A percentile compares a stretch with the other conserved stretches of the same genome.
phyloP scores from a whole-genome alignment of 2,888 invertebrate species.

The Brenthis ino region DNA sequence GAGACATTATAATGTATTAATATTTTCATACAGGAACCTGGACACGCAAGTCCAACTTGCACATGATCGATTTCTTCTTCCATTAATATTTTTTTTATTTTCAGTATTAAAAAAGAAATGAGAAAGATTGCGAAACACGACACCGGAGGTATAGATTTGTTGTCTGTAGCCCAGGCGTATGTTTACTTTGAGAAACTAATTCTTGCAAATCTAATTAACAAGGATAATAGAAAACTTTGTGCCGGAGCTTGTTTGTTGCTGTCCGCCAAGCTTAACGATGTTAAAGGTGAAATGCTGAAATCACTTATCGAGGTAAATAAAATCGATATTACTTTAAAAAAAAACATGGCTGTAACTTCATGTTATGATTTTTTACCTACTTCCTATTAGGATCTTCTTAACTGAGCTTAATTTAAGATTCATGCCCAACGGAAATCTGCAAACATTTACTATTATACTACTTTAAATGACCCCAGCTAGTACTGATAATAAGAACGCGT shows the following conservation, averaged over 20 bases:
- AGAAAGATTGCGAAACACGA: slow-evolving; percentile 94
- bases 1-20: too few relatives aligned
- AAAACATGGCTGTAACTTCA: background rate
- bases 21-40: too few relatives aligned
- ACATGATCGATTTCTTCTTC: too few relatives aligned
- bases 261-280: slow-evolving; percentile 98
- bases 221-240: slow-evolving; percentile 96
- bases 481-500: too few relatives aligned
- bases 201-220: slow-evolving; percentile 94
- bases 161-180: slow-evolving; percentile 97
- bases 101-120: slow-evolving; percentile 97
- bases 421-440: too few relatives aligned
- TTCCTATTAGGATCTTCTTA: too few relatives aligned
- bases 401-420: too few relatives aligned
- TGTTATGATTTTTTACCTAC: too few relatives aligned
- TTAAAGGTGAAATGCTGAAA: slow-evolving; percentile 94
- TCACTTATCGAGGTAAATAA: slow-evolving; percentile 90
- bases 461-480: too few relatives aligned
- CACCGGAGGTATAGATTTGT: slow-evolving; percentile 89
- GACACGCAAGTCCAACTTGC: too few relatives aligned
- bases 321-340: background rate
- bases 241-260: slow-evolving; percentile 97
- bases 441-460: too few relatives aligned
- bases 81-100: slow-evolving; percentile 40
- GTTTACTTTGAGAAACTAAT: slow-evolving; percentile 99